These are phyloP conservation scores for Agrypnus murinus DNA, from an alignment of 2,888 invertebrate species.

Conservation along the genomic window DNA sequence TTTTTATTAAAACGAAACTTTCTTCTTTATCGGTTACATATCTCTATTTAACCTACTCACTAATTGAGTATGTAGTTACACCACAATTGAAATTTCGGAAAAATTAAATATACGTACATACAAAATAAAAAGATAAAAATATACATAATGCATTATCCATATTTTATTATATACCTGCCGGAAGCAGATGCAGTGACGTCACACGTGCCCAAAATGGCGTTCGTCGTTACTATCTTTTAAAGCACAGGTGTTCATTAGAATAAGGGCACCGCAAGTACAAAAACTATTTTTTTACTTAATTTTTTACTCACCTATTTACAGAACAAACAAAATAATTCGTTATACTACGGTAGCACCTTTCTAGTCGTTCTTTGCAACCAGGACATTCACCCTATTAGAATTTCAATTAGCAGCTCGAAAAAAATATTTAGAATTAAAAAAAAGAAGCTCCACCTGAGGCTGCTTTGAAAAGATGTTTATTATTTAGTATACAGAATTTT, in stretches of 20 bases:
- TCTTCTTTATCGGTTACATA: not conserved
- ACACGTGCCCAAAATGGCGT: conserved; percentile 47
- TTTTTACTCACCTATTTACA: not conserved
- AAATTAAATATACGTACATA: too few relatives aligned
- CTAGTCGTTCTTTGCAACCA: not conserved
- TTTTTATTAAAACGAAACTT: not conserved
- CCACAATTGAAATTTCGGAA: too few relatives aligned
- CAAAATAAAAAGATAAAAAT: not conserved
- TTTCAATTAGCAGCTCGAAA: conserved; percentile 7
- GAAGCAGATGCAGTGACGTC: conserved; percentile 51
- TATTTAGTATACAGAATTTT: not conserved
- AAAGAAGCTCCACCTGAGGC: not conserved
- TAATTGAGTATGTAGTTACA: too few relatives aligned
- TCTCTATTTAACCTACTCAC: not conserved
- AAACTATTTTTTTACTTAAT: not conserved
- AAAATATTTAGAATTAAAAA: not conserved
- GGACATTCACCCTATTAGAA: conserved; percentile 26
- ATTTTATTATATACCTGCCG: conserved; percentile 36
- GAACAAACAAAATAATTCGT: conserved; percentile 23
- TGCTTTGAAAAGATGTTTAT: not conserved
- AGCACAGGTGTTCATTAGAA: conserved; percentile 46
- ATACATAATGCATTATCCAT: conserved; percentile 14
- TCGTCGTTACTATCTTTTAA: conserved; percentile 44
- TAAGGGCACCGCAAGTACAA: conserved; percentile 22
- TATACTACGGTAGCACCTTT: conserved; percentile 21